These are phyloP conservation scores for Melanostoma scalare DNA, from an alignment of 2,888 invertebrate species.

Conservation along the genomic window DNA sequence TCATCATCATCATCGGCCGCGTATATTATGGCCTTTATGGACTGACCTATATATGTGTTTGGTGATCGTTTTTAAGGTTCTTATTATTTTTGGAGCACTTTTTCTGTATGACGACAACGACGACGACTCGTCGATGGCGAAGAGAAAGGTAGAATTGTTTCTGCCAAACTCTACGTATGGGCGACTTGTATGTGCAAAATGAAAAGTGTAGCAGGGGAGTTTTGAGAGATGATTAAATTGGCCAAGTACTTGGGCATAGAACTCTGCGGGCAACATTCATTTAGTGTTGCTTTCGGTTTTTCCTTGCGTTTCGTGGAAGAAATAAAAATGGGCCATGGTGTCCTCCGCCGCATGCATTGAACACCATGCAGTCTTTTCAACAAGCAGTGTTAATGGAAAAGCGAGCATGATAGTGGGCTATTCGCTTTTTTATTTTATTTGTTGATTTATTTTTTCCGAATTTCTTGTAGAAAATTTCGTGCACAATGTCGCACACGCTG, in stretches of 20 bases:
- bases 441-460: conserved; percentile 8
- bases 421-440: conserved; percentile 2
- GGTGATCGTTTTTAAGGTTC: conserved; percentile 58
- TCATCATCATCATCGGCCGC: conserved; percentile 36
- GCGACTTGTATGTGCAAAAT: conserved; percentile 33
- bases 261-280: conserved; percentile 31
- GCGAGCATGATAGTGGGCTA: conserved; percentile 37
- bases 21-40: conserved; percentile 32
- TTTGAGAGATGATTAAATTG: conserved; percentile 67
- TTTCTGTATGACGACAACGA: conserved; percentile 17
- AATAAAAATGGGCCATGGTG: conserved; percentile 33
- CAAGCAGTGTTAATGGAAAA: conserved; percentile 66
- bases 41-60: conserved; percentile 55
- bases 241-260: conserved; percentile 35
- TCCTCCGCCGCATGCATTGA: conserved; percentile 29
- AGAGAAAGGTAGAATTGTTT: conserved; percentile 60
- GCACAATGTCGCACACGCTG: conserved; percentile 71
- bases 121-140: neutral
- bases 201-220: conserved; percentile 63
- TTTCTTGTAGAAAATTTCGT: conserved; percentile 46
- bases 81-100: conserved; percentile 50
- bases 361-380: conserved; percentile 35
- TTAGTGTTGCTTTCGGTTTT: conserved; percentile 65
- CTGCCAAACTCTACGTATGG: neutral
- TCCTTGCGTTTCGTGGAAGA: conserved; percentile 9